These are phyloP conservation scores for Caerostris darwini DNA, from an alignment of 1,140 invertebrate species.

Conservation along the genomic window DNA sequence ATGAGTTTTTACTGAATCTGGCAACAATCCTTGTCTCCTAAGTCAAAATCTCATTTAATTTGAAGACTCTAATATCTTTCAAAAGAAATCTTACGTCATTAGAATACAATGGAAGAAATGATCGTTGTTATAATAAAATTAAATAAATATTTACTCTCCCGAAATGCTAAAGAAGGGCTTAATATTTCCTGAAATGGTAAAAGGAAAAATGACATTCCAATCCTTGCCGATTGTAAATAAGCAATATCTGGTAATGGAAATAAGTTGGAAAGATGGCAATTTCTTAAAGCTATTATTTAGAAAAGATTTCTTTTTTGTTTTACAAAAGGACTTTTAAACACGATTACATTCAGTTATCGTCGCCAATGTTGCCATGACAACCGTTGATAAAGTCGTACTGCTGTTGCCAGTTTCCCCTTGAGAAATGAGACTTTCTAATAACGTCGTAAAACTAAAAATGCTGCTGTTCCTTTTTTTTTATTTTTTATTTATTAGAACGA, in stretches of 20 bases:
- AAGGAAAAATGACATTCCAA: background rate
- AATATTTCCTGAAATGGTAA: background rate
- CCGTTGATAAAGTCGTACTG: slow-evolving; percentile 13
- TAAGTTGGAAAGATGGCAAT: background rate
- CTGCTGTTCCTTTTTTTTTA: background rate
- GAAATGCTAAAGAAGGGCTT: background rate
- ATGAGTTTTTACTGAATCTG: too few relatives aligned
- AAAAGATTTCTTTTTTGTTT: slow-evolving; percentile 31
- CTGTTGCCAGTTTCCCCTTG: slow-evolving; percentile 42
- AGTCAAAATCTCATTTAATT: background rate
- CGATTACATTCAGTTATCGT: slow-evolving; percentile 43
- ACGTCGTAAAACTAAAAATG: slow-evolving; percentile 27
- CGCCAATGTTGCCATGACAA: slow-evolving; percentile 19
- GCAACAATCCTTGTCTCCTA: background rate
- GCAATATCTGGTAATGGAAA: slow-evolving; percentile 11
- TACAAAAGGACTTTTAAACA: slow-evolving; percentile 3
- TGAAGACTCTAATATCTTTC: background rate
- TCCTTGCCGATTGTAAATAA: slow-evolving; percentile 21
- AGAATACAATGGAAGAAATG: background rate
- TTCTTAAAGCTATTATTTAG: slow-evolving; percentile 44
- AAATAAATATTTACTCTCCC: background rate
- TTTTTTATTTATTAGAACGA: background rate
- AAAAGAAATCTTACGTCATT: slow-evolving; percentile 2
- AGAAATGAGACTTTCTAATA: slow-evolving; percentile 27
- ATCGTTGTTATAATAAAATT: slow-evolving; percentile 12